A percentile compares a stretch with the other conserved stretches of the same genome.
These are phyloP conservation scores for Poecilia wingei DNA, from an alignment of 2,797 vertebrate species.

Conservation along the genomic window DNA sequence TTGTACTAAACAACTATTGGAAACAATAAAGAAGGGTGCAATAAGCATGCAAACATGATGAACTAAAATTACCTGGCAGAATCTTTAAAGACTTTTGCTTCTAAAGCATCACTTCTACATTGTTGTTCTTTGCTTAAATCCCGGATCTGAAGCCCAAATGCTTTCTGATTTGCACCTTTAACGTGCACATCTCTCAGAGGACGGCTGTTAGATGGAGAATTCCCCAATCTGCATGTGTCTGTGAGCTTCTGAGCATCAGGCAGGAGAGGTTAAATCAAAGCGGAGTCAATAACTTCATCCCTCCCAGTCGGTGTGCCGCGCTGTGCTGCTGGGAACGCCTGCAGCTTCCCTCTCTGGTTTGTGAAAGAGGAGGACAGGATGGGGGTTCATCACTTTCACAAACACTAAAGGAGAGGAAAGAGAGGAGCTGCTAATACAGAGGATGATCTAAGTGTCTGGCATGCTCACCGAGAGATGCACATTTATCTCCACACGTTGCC, in stretches of 20 bases:
- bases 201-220: slow-evolving; percentile 50
- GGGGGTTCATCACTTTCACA: slow-evolving; percentile 63
- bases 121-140: neutral
- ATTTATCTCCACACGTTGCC: slow-evolving; percentile 41
- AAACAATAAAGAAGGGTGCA: neutral
- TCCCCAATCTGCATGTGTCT: slow-evolving; percentile 59
- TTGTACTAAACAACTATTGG: neutral
- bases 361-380: slow-evolving; percentile 64
- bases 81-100: slow-evolving; percentile 3
- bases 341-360: slow-evolving; percentile 55
- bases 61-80: neutral
- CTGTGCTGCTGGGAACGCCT: slow-evolving; percentile 66
- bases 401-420: slow-evolving; percentile 57
- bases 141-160: neutral
- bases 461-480: slow-evolving; percentile 40
- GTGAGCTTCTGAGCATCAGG: slow-evolving; percentile 58
- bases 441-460: slow-evolving; percentile 66
- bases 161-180: slow-evolving; percentile 25
- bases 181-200: slow-evolving; percentile 11
- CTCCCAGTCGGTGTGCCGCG: slow-evolving; percentile 49
- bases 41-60: neutral
- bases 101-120: neutral
- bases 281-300: slow-evolving; percentile 75
- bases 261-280: slow-evolving; percentile 77
- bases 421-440: slow-evolving; percentile 69